Evolutionary conservation across 1,140 invertebrate genomes (phyloP).

Genomic region (Venturia canescens): DNA sequence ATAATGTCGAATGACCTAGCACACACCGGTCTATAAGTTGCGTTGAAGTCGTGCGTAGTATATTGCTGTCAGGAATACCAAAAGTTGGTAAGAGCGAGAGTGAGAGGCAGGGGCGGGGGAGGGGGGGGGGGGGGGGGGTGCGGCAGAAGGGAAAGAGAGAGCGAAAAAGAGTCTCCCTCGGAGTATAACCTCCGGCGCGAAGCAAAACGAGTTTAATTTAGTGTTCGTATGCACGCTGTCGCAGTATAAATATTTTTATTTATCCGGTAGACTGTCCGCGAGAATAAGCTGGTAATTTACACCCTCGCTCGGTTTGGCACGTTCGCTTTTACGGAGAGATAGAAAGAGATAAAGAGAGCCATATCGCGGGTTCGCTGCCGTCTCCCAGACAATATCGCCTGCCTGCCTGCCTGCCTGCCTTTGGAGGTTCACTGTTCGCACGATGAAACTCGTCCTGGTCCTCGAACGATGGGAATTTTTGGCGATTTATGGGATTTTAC

Average conservation of each 20-base stretch:
- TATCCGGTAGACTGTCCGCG: slow-evolving; percentile 62
- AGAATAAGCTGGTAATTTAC: slow-evolving; percentile 74
- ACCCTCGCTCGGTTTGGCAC: slow-evolving; percentile 51
- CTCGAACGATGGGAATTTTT: slow-evolving; percentile 67
- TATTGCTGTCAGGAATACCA: slow-evolving; percentile 26
- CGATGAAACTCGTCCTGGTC: slow-evolving; percentile 7
- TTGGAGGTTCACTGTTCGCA: background rate
- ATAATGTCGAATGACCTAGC: slow-evolving; percentile 27
- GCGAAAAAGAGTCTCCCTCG: background rate
- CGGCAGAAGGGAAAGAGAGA: background rate
- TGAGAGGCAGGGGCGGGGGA: background rate
- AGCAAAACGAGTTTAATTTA: slow-evolving; percentile 69
- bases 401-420: too few species aligned
- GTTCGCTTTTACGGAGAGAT: slow-evolving; percentile 15
- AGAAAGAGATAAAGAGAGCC: background rate
- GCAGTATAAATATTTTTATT: slow-evolving; percentile 74
- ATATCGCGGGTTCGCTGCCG: slow-evolving; percentile 1
- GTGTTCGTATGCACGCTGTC: slow-evolving; percentile 67
- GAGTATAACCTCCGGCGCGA: slow-evolving; percentile 34
- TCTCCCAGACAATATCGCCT: background rate
- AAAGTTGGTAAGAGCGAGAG: slow-evolving; percentile 29
- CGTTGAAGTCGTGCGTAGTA: slow-evolving; percentile 18
- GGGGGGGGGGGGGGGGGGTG: background rate
- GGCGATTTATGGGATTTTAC: slow-evolving; percentile 69
- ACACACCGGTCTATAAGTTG: slow-evolving; percentile 17